phyloP scores from a whole-genome alignment of 2,888 invertebrate species.

The Nesidiocoris tenuis region DNA sequence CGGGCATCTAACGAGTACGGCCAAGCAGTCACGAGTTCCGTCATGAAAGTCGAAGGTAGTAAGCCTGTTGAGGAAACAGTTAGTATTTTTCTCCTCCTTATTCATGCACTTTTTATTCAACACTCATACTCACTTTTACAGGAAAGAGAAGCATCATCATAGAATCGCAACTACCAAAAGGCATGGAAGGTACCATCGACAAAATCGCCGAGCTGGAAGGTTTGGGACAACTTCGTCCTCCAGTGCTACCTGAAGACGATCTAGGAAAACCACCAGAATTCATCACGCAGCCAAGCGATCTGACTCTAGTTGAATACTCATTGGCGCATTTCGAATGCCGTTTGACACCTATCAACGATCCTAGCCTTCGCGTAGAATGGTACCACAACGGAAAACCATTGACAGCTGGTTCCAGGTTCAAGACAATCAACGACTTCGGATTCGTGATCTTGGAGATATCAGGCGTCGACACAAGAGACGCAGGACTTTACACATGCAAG shows the following conservation, averaged over 20 bases:
- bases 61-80: not conserved
- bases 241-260: conserved; percentile 73
- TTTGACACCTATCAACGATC: conserved; percentile 83
- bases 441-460: conserved; percentile 95
- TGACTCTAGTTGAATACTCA: conserved; percentile 79
- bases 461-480: conserved; percentile 88
- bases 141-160: conserved; percentile 83
- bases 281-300: conserved; percentile 80
- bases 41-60: conserved; percentile 81
- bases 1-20: conserved; percentile 86
- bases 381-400: conserved; percentile 94
- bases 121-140: too few relatives aligned
- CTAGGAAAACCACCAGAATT: conserved; percentile 87
- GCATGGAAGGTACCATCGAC: conserved; percentile 91
- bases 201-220: conserved; percentile 91
- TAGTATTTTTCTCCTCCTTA: too few relatives aligned
- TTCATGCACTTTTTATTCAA: too few relatives aligned
- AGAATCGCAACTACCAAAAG: conserved; percentile 87
- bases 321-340: conserved; percentile 92
- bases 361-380: conserved; percentile 95
- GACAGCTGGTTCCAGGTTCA: conserved; percentile 85
- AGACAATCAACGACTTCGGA: conserved; percentile 96
- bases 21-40: conserved; percentile 84
- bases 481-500: conserved; percentile 88
- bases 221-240: conserved; percentile 68